Conservation (phyloP, 2,888 invertebrate species). For the Himalopsyche kuldschensis region DNA sequence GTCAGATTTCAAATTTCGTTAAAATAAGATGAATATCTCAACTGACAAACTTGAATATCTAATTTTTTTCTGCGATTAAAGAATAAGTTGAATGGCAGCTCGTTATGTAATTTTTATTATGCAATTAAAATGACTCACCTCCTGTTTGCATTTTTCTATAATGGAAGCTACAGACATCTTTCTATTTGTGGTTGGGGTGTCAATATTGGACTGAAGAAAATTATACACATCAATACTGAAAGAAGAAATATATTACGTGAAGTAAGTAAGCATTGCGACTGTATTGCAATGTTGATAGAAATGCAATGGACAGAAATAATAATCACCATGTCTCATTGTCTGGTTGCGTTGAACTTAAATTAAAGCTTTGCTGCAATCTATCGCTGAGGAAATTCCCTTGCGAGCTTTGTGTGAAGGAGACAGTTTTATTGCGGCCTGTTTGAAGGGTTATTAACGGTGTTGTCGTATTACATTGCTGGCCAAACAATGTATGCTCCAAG, state of each 20-base stretch:
- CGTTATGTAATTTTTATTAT: not conserved
- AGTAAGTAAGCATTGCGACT: too few relatives aligned
- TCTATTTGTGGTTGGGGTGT: slow-evolving; percentile 60
- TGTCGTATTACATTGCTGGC: slow-evolving; percentile 73
- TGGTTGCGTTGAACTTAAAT: slow-evolving; percentile 59
- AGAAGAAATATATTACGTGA: slow-evolving; percentile 38
- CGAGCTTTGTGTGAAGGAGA: slow-evolving; percentile 63
- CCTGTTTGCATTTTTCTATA: slow-evolving; percentile 62
- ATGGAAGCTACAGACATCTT: slow-evolving; percentile 74
- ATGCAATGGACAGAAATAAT: not conserved
- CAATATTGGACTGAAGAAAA: slow-evolving; percentile 73
- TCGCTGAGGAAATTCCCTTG: slow-evolving; percentile 45
- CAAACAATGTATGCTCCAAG: slow-evolving; percentile 87
- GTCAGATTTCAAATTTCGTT: not conserved
- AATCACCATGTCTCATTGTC: slow-evolving; percentile 79
- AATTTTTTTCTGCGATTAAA: too few relatives aligned
- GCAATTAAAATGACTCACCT: slow-evolving; percentile 45
- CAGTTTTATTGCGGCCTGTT: slow-evolving; percentile 63
- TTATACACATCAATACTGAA: slow-evolving; percentile 82
- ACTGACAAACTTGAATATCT: too few relatives aligned
- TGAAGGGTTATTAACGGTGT: slow-evolving; percentile 68
- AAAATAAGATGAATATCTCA: too few relatives aligned
- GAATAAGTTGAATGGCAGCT: too few relatives aligned
- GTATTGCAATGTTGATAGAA: not conserved
- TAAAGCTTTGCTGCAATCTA: slow-evolving; percentile 61